phyloP scores from a whole-genome alignment of 2,113 vertebrate species.

The Vulpes lagopus region DNA sequence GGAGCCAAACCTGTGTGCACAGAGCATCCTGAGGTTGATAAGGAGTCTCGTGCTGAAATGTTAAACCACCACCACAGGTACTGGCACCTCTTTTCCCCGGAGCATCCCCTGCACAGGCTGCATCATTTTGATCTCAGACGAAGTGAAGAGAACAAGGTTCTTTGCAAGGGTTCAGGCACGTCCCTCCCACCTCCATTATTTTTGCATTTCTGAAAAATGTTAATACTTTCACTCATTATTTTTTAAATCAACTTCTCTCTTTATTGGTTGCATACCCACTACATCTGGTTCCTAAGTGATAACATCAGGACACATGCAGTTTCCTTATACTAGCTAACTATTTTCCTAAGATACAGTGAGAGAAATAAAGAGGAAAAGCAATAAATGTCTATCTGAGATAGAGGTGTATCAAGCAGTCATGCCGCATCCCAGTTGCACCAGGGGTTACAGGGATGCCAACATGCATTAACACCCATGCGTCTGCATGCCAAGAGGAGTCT shows the following conservation, averaged over 20 bases:
- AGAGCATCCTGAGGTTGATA: fast-evolving
- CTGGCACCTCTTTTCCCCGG: not conserved
- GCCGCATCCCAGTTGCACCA: no score
- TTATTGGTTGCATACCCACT: not conserved
- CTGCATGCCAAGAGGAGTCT: not conserved
- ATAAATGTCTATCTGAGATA: not conserved
- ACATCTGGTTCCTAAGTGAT: not conserved
- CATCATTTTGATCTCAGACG: not conserved
- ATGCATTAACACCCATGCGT: not conserved
- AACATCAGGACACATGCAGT: not conserved
- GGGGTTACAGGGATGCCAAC: not conserved
- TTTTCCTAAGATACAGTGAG: not conserved
- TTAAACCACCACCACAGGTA: no score
- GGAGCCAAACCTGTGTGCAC: not conserved
- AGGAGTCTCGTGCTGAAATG: not conserved
- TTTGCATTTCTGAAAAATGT: not conserved
- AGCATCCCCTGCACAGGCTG: no score
- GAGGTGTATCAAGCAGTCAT: not conserved
- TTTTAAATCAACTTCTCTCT: not conserved
- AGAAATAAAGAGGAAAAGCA: not conserved
- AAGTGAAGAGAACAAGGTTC: not conserved
- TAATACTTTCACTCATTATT: not conserved
- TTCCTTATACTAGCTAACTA: not conserved
- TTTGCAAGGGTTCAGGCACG: not conserved
- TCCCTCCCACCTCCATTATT: not conserved